Evolutionary conservation across 2,797 vertebrate genomes (phyloP).

Genomic region (Luscinia luscinia): DNA sequence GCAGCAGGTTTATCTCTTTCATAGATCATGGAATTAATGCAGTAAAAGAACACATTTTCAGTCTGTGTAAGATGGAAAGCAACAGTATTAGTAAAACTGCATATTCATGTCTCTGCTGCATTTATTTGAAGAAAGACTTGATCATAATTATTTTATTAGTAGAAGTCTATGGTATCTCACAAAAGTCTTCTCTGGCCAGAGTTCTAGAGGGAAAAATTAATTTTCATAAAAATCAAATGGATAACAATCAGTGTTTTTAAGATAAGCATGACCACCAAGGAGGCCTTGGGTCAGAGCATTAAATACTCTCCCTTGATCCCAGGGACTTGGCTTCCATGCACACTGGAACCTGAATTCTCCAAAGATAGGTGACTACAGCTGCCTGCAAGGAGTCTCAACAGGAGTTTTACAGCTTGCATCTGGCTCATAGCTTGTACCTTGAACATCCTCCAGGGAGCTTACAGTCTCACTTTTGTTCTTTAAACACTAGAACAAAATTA

Average conservation of each 20-base stretch:
- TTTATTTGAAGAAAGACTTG: neutral
- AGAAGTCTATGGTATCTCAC: neutral
- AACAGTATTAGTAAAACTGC: neutral
- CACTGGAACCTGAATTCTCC: neutral
- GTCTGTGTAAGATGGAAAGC: neutral
- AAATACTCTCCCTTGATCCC: neutral
- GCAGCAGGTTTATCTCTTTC: neutral
- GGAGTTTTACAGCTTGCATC: constrained; percentile 30
- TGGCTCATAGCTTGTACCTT: constrained; percentile 32
- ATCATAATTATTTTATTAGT: neutral
- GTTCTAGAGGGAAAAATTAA: neutral
- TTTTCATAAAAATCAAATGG: neutral
- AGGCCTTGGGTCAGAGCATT: neutral
- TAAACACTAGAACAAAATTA: constrained; percentile 10
- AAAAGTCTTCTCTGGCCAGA: neutral
- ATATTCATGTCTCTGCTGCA: neutral
- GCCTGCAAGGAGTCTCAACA: neutral
- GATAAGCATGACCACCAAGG: neutral
- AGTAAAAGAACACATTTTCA: neutral
- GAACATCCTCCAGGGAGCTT: neutral
- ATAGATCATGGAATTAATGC: neutral
- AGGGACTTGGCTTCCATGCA: neutral
- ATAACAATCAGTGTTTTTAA: neutral
- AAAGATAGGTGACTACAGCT: constrained; percentile 7
- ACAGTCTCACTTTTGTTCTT: constrained; percentile 1